phyloP scores from a whole-genome alignment of 1,140 invertebrate genomes.

The Watersipora subatra region DNA sequence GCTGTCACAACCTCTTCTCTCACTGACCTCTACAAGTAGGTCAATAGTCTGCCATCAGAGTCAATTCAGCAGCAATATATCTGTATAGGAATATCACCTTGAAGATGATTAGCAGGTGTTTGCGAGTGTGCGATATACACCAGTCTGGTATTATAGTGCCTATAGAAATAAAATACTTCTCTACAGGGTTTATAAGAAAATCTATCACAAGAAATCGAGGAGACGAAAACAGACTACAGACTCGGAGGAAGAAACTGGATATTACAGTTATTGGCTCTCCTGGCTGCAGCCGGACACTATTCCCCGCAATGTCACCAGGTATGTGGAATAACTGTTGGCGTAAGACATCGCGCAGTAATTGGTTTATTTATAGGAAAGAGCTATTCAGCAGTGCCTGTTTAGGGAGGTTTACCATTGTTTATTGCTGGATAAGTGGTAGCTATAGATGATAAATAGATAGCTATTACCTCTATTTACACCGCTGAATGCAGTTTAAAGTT shows the following conservation, averaged over 20 bases:
- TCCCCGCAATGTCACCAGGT: constrained; percentile 7
- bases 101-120: too few species aligned
- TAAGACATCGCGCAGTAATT: too few species aligned
- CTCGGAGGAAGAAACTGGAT: neutral
- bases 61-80: neutral
- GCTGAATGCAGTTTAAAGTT: too few species aligned
- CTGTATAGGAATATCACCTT: neutral
- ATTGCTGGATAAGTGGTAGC: too few species aligned
- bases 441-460: too few species aligned
- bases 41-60: neutral
- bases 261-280: constrained; percentile 27
- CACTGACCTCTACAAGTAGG: constrained; percentile 29
- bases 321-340: neutral
- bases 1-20: constrained; percentile 26
- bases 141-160: too few species aligned
- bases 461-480: too few species aligned
- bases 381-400: too few species aligned
- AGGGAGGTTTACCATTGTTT: too few species aligned
- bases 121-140: too few species aligned
- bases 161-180: too few species aligned
- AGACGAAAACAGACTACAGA: constrained; percentile 9
- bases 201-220: constrained; percentile 14
- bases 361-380: too few species aligned
- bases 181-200: constrained; percentile 27
- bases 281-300: constrained; percentile 24